Conservation (phyloP, 2,113 vertebrate genomes). For the Alectura lathami region DNA sequence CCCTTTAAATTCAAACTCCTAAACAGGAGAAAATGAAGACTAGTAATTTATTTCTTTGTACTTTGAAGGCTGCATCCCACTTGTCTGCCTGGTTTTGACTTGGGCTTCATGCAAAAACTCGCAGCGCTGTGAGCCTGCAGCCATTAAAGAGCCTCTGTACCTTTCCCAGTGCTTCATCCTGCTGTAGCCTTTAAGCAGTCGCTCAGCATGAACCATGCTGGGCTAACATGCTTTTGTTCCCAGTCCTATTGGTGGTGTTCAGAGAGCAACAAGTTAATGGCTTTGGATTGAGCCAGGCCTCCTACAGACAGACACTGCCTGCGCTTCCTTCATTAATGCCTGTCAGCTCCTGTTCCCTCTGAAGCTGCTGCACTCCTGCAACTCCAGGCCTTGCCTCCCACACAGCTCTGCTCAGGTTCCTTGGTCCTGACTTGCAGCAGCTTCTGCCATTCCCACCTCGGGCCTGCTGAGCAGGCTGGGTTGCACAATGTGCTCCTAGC, state of each 20-base stretch:
- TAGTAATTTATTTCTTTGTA: conserved; percentile 7
- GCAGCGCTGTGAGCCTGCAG: neutral
- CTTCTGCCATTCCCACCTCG: conserved; percentile 4
- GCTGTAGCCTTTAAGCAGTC: neutral
- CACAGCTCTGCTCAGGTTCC: neutral
- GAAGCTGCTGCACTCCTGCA: neutral
- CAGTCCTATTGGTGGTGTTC: neutral
- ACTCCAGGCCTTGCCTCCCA: neutral
- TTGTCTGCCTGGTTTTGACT: conserved; percentile 17
- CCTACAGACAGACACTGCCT: neutral
- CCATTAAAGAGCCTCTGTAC: neutral
- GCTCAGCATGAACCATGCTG: neutral
- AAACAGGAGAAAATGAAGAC: neutral
- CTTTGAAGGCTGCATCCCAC: neutral
- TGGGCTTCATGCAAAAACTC: conserved; percentile 30
- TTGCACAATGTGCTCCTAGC: neutral
- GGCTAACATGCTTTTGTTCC: neutral
- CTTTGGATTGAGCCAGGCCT: neutral
- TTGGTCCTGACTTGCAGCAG: conserved; percentile 14
- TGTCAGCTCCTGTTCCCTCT: neutral
- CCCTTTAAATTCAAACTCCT: conserved; percentile 13
- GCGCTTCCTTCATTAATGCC: neutral
- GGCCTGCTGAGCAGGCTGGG: neutral
- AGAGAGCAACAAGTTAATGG: conserved; percentile 49
- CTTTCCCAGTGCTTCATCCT: neutral